Evolutionary conservation across 2,113 vertebrate species (phyloP).

Genomic region (Myiozetetes cayanensis): DNA sequence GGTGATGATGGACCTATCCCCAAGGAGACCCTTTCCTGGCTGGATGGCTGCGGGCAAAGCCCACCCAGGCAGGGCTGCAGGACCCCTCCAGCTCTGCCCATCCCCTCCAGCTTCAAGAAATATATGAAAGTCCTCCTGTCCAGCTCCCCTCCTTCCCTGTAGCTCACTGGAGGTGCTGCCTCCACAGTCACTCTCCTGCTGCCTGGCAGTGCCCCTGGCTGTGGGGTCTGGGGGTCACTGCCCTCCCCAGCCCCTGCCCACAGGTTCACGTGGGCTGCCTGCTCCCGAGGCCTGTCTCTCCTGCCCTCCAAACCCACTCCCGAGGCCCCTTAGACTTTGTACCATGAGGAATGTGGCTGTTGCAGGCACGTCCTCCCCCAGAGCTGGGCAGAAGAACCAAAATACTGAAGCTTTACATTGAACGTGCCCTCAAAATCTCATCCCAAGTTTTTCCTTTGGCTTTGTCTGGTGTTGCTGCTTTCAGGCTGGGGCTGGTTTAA

Average conservation of each 20-base stretch:
- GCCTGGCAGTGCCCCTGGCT: background rate
- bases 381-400: background rate
- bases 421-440: fast-evolving
- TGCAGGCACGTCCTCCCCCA: background rate
- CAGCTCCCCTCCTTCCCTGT: background rate
- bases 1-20: no score
- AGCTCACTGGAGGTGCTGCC: background rate
- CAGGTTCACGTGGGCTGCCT: background rate
- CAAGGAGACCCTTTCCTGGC: fast-evolving
- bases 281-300: background rate
- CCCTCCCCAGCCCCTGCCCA: background rate
- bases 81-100: background rate
- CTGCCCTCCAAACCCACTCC: background rate
- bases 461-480: background rate
- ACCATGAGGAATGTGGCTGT: background rate
- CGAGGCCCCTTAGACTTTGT: slow-evolving; percentile 42
- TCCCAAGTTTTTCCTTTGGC: no score
- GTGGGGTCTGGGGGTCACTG: fast-evolving
- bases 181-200: background rate
- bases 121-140: fast-evolving
- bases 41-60: background rate
- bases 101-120: background rate
- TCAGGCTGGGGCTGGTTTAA: background rate
- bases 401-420: background rate
- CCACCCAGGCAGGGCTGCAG: no score